Percentiles rank a stretch among this genome's conserved stretches.
phyloP scores from a whole-genome alignment of 2,888 invertebrate species.

The Melanostoma scalare region DNA sequence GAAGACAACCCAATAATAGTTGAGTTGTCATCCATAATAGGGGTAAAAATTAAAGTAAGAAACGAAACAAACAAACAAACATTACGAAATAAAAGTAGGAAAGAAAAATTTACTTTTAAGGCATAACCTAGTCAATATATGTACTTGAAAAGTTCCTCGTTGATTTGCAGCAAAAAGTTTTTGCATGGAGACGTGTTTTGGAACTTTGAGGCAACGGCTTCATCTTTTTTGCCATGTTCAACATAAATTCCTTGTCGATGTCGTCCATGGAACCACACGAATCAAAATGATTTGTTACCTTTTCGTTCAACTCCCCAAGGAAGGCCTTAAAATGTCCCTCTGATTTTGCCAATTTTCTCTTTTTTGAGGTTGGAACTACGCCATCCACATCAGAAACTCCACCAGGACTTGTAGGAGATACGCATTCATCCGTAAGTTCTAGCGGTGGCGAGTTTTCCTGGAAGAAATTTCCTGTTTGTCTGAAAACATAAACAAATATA shows the following conservation, averaged over 20 bases:
- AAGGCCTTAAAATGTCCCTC: slow-evolving; percentile 9
- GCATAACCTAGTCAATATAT: not conserved
- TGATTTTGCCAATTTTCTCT: not conserved
- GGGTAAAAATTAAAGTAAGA: too few relatives aligned
- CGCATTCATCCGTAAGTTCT: not conserved
- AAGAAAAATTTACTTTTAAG: not conserved
- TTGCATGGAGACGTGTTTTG: slow-evolving; percentile 2
- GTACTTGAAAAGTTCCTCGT: slow-evolving; percentile 1
- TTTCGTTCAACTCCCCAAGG: not conserved
- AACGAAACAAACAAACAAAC: too few relatives aligned
- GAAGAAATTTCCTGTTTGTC: not conserved
- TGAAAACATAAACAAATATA: not conserved
- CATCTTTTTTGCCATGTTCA: slow-evolving; percentile 13
- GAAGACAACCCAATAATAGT: too few relatives aligned
- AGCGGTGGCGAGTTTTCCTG: not conserved
- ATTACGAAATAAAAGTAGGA: not conserved
- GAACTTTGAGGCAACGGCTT: not conserved
- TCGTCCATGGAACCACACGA: not conserved
- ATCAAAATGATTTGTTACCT: not conserved
- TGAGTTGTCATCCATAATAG: too few relatives aligned
- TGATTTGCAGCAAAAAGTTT: not conserved
- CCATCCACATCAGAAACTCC: not conserved
- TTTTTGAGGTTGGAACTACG: not conserved
- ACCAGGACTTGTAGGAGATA: too few relatives aligned
- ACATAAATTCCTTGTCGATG: slow-evolving; percentile 13